A percentile compares a stretch with the other conserved stretches of the same genome.
phyloP scores from a whole-genome alignment of 2,888 invertebrate species.

The Electrophaes corylata region DNA sequence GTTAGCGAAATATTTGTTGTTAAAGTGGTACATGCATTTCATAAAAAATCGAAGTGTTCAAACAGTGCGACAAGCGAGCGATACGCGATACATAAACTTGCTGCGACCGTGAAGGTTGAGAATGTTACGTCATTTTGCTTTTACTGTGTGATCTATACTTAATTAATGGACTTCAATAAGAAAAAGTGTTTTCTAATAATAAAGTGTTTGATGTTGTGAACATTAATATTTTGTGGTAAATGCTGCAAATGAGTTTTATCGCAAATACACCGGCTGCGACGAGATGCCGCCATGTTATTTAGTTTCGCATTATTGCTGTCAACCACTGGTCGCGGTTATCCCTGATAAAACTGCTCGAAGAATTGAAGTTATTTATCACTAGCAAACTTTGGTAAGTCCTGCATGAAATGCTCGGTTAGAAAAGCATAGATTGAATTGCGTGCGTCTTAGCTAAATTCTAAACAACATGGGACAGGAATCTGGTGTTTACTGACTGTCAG shows the following conservation, averaged over 20 bases:
- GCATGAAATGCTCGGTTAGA: slow-evolving; percentile 5
- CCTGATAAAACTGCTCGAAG: slow-evolving; percentile 55
- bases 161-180: slow-evolving; percentile 62
- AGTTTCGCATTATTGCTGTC: slow-evolving; percentile 76
- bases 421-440: not conserved
- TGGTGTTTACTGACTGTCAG: slow-evolving; percentile 80
- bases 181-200: slow-evolving; percentile 60
- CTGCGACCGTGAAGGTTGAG: slow-evolving; percentile 84
- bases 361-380: slow-evolving; percentile 47
- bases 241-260: slow-evolving; percentile 58
- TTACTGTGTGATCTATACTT: slow-evolving; percentile 75
- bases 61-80: slow-evolving; percentile 35
- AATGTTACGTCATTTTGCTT: slow-evolving; percentile 83
- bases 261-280: slow-evolving; percentile 77
- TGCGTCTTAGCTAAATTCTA: slow-evolving; percentile 15
- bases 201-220: slow-evolving; percentile 55
- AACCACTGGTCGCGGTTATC: slow-evolving; percentile 71
- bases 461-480: slow-evolving; percentile 44
- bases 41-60: slow-evolving; percentile 19
- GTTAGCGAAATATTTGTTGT: slow-evolving; percentile 30
- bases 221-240: slow-evolving; percentile 57
- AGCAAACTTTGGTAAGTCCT: slow-evolving; percentile 55
- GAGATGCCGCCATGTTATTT: slow-evolving; percentile 84
- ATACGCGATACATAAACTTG: slow-evolving; percentile 50
- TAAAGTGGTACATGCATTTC: slow-evolving; percentile 47